phyloP scores from a whole-genome alignment of 2,113 vertebrate genomes.

The Chrysochloris asiatica region DNA sequence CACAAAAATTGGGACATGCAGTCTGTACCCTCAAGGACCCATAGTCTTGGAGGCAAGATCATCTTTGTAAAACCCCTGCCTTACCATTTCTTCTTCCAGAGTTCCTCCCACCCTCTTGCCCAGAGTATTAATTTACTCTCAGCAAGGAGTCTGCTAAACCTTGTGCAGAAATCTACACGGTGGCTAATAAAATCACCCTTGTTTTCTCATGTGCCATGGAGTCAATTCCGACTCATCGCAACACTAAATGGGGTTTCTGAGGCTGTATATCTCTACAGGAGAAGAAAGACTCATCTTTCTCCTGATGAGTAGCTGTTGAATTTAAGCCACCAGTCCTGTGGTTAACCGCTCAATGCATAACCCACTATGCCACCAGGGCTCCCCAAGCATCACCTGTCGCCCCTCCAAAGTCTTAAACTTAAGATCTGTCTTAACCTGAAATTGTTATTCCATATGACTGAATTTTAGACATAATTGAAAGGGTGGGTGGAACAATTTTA shows the following conservation, averaged over 20 bases:
- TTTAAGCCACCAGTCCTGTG: too few species aligned
- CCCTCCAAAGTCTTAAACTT: neutral
- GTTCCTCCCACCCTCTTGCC: neutral
- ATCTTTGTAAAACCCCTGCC: neutral
- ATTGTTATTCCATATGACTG: neutral
- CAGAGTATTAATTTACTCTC: neutral
- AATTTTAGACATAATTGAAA: slow-evolving; percentile 35
- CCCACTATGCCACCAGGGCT: too few species aligned
- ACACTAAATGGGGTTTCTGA: too few species aligned
- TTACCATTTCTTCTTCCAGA: neutral
- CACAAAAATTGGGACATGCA: neutral
- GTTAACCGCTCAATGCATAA: too few species aligned
- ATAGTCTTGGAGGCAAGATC: neutral
- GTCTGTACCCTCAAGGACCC: neutral
- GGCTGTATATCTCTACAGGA: too few species aligned
- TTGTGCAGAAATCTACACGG: neutral
- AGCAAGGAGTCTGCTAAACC: neutral
- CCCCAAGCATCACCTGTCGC: too few species aligned
- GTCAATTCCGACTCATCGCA: too few species aligned
- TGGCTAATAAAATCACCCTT: neutral
- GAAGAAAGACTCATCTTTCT: too few species aligned
- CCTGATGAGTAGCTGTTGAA: too few species aligned
- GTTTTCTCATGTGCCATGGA: too few species aligned
- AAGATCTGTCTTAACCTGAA: neutral
- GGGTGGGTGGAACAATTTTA: neutral